Evolutionary conservation across 2,113 vertebrate genomes (phyloP), one percentile per base, ranked within the genome.

Genomic region (Ailurus styani): DNA sequence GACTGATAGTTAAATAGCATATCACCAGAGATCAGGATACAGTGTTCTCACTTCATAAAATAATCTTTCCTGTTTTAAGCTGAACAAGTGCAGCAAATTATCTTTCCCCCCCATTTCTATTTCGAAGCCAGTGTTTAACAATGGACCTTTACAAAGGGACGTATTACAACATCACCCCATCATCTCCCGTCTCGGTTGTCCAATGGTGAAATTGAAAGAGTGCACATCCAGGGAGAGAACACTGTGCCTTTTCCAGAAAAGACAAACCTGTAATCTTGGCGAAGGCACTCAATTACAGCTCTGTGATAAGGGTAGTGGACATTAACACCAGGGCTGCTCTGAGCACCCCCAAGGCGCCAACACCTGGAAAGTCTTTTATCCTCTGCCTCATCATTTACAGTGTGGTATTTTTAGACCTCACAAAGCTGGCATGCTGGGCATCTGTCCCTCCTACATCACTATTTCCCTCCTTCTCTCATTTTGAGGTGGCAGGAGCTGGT

Each of bases 361-460:
- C 94, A 93, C 96, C 96, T 98, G 94, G 78, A 29, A 21, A 15
- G 47, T 37, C 95, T 94, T 97, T 96, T 50, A 86, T 97, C 52
- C 72, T 96, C 40, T 78, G 40, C n/a, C 11, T 95, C 62, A 17
- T 82, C 93, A 47, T 95, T 90, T 82, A 57, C 42, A 70, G 10
- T 15, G 8, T 77, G 82, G 18, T 98, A 98, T 97, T 97, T 97
- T 98, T 98, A 98, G 97, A 42, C 40, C n/a, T 96, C 87, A 93
- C 93, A 97, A 97, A 96, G 96, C 92, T 82, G 42, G 47, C 96
- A 1, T 86, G 87, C 97, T 94, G 92, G 81, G 92, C 75, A 29
- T 55, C 87, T 55, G 90, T 82, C 37, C 90, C 87, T 91, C 92
- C 97, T 79, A 52, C 87, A 60, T 75, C 93, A 85, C 78, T 90